Evolutionary conservation across 2,888 invertebrate genomes (phyloP).

Genomic region (Heteropelma amictum): DNA sequence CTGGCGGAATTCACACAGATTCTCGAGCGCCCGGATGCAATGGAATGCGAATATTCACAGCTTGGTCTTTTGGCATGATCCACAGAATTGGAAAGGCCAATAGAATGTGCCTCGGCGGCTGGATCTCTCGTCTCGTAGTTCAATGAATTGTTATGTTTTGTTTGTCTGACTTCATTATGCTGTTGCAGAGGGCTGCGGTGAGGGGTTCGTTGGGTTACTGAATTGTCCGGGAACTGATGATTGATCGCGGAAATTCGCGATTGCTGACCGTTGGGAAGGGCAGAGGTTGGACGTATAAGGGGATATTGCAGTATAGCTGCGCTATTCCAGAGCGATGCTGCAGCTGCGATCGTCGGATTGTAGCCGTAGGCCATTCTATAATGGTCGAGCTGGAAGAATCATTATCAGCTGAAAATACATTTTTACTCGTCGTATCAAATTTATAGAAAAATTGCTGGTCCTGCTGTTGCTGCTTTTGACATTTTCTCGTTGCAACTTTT

Average conservation of each 20-base stretch:
- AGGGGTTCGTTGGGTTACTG: background rate
- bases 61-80: conserved; percentile 6
- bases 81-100: conserved; percentile 5
- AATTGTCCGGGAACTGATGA: conserved; percentile 25
- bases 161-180: conserved; percentile 23
- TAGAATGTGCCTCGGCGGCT: background rate
- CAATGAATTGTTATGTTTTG: background rate
- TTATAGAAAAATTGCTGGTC: too few relatives aligned
- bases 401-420: background rate
- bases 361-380: conserved; percentile 56
- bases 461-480: too few relatives aligned
- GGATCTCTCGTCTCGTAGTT: conserved; percentile 20
- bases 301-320: conserved; percentile 55
- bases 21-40: conserved; percentile 5
- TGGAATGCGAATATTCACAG: background rate
- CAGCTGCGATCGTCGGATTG: conserved; percentile 64
- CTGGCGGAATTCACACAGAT: conserved; percentile 7
- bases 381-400: conserved; percentile 57
- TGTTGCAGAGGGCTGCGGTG: background rate
- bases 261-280: conserved; percentile 33
- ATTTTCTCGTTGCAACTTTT: too few relatives aligned
- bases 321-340: conserved; percentile 60
- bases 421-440: background rate
- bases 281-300: conserved; percentile 43
- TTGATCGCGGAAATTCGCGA: conserved; percentile 11